Conservation (phyloP, 2,888 invertebrate genomes). For the Norana najaformis region DNA sequence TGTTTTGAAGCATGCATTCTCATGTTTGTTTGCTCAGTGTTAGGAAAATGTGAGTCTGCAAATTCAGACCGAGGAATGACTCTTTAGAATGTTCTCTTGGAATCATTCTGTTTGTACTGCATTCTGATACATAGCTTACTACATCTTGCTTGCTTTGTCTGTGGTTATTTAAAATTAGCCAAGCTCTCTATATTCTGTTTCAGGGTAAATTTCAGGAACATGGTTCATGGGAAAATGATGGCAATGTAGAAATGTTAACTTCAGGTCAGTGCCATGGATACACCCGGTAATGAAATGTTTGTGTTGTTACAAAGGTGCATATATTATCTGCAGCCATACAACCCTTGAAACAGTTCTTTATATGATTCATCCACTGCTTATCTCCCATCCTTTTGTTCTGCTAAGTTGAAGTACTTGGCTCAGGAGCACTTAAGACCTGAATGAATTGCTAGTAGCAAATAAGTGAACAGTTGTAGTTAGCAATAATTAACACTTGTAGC, state of each 20-base stretch:
- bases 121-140: not conserved
- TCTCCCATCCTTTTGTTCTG: not conserved
- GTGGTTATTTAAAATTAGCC: no score
- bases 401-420: not conserved
- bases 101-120: not conserved
- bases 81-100: not conserved
- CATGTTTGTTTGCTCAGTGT: not conserved
- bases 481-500: not conserved
- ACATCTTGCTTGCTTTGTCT: not conserved
- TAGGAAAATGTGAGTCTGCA: not conserved
- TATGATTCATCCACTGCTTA: not conserved
- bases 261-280: not conserved
- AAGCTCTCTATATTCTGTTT: not conserved
- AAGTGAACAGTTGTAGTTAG: not conserved
- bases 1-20: not conserved
- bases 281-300: not conserved
- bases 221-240: not conserved
- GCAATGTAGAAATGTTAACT: not conserved
- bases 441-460: not conserved
- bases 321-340: not conserved
- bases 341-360: not conserved
- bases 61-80: not conserved
- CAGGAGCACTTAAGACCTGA: not conserved
- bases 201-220: slow-evolving; percentile 1
- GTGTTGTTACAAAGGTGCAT: not conserved